Conservation (phyloP, 2,113 vertebrate genomes). For the Cromileptes altivelis region DNA sequence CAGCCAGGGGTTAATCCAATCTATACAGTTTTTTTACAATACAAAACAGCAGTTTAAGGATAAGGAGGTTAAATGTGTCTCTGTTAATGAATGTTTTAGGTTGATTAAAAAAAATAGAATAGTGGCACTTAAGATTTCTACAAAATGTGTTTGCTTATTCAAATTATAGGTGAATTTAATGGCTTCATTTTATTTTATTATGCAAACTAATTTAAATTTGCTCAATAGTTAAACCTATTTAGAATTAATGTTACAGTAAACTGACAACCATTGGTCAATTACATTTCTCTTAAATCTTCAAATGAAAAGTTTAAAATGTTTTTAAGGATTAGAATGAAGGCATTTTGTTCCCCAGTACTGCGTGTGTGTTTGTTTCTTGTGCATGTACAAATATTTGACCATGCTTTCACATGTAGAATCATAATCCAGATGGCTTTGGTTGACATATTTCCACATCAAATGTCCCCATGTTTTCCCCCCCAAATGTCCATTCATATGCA, state of each 20-base stretch:
- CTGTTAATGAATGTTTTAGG: no score
- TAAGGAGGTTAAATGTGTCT: no score
- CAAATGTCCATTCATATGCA: constrained; percentile 82
- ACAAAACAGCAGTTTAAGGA: background rate
- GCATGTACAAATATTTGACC: constrained; percentile 72
- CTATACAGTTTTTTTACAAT: no score
- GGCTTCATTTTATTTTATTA: background rate
- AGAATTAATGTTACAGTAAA: background rate
- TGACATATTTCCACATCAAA: constrained; percentile 54
- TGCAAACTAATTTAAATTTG: background rate
- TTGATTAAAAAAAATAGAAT: no score
- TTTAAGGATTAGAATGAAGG: background rate
- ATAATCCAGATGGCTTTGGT: constrained; percentile 73
- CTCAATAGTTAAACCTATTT: background rate
- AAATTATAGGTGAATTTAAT: background rate
- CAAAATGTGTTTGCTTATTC: background rate
- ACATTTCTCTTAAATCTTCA: background rate
- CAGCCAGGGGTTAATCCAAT: no score
- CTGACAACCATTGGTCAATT: background rate
- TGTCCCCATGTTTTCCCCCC: constrained; percentile 27
- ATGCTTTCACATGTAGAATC: constrained; percentile 54
- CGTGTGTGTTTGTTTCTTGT: constrained; percentile 52
- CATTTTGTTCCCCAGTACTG: background rate
- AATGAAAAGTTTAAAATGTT: background rate
- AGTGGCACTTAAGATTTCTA: background rate